phyloP scores from a whole-genome alignment of 2,888 invertebrate genomes.

The Cheilosia vulpina region DNA sequence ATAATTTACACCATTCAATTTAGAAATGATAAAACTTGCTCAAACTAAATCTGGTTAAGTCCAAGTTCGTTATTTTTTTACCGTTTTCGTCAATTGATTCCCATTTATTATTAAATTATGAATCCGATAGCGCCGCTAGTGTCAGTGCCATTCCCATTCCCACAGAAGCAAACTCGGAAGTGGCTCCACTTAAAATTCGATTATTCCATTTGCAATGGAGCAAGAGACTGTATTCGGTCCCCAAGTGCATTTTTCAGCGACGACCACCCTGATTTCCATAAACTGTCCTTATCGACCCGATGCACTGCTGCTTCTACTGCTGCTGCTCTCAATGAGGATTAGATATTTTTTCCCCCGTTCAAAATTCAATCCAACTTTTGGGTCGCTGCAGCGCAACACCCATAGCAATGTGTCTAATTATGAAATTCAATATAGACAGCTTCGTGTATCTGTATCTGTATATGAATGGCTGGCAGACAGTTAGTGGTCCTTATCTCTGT shows the following conservation, averaged over 20 bases:
- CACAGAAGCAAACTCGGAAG: constrained; percentile 59
- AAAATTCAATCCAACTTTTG: constrained; percentile 42
- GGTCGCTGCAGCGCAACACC: neutral
- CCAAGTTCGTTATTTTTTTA: constrained; percentile 7
- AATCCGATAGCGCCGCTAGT: constrained; percentile 55
- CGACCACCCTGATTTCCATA: constrained; percentile 71
- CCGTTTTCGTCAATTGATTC: constrained; percentile 67
- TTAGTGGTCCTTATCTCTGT: constrained; percentile 73
- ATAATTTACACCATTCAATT: constrained; percentile 46
- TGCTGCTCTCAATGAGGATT: constrained; percentile 35
- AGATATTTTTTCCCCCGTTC: constrained; percentile 29
- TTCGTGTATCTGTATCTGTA: neutral
- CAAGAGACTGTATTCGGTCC: constrained; percentile 2
- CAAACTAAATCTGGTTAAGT: constrained; percentile 16
- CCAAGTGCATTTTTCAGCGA: constrained; percentile 50
- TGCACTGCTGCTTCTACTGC: constrained; percentile 7
- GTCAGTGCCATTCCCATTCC: constrained; percentile 27
- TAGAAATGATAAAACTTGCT: constrained; percentile 47
- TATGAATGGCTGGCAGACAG: constrained; percentile 59
- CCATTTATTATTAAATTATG: constrained; percentile 64
- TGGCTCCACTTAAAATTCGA: constrained; percentile 74
- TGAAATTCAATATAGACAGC: constrained; percentile 72
- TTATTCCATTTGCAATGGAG: constrained; percentile 58
- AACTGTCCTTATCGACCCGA: constrained; percentile 71
- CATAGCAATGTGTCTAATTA: constrained; percentile 69